Base-by-base conservation (phyloP, 2,888 invertebrate species). In the Liopterus haemorrhoidalis region DNA sequence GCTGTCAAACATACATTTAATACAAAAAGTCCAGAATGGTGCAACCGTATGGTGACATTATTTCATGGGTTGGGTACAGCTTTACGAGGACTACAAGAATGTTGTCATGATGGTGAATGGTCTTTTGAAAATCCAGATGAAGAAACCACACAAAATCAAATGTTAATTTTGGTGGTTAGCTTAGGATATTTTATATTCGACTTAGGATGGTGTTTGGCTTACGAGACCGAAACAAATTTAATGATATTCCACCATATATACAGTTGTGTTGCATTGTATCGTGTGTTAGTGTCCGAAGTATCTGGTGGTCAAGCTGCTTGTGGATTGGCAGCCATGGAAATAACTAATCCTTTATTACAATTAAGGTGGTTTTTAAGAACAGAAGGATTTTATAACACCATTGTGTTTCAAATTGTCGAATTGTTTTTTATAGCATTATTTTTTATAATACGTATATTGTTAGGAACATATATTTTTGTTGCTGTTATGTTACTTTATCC, bases 151-250 rank as follows among this genome's bases (percentile, higher is more conserved):
- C 51, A 54, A 21, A 46, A 54, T 6, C 63, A 66, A 45, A 52
- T 53, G n/a, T 56, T 62, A 3, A 60, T 77, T 19, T 70, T 80
- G 69, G 56, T 72, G 1, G 70, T 72, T 64, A 78, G 78, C 31
- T 71, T 78, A 62, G 78, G 79, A 14, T 80, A 79, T 64, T 80
- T 80, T 59, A 67, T 76, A 1, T 75, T 76, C 55, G 80, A 80
- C 62, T 63, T 77, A 24, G 56, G 70, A 8, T 79, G 79, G 79
- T 75, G 76, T 56, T 52, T 75, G 9, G 54, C 69, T 37, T 71
- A 76, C 62, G 70, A 72, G 64, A 66, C 69, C 1, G 70, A 74
- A 48, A 69, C 70, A 22, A 54, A 60, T 8, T 59, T 78, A 31
- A 78, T 78, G 71, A 60, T 79, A 11, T 58, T 62, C 12, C 79